These are phyloP conservation scores for Atethmia centrago DNA, from an alignment of 2,888 invertebrate genomes.

Conservation along the genomic window DNA sequence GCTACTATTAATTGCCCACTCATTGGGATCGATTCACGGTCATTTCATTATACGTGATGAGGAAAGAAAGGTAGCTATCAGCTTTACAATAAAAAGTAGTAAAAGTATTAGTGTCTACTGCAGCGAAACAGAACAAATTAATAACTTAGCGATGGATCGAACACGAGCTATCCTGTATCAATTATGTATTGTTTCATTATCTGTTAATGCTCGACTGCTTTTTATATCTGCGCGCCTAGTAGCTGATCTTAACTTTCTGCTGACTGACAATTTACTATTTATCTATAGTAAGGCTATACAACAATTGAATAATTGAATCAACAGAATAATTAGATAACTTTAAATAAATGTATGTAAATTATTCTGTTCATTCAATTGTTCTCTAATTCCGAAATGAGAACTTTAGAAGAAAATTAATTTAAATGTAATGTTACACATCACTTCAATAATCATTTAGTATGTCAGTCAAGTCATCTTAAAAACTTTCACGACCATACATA, in stretches of 20 bases:
- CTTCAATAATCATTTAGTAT: slow-evolving; percentile 6
- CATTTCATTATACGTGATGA: background rate
- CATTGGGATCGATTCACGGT: background rate
- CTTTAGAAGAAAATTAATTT: slow-evolving; percentile 6
- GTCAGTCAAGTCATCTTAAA: background rate
- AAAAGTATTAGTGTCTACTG: background rate
- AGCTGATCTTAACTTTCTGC: slow-evolving; percentile 21
- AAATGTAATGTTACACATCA: background rate
- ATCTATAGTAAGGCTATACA: background rate
- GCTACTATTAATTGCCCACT: too few species aligned
- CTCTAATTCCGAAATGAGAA: background rate
- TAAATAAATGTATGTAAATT: slow-evolving; percentile 1
- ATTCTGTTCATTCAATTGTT: slow-evolving; percentile 17
- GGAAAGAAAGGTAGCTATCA: slow-evolving; percentile 19
- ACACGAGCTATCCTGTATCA: slow-evolving; percentile 47
- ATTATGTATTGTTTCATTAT: slow-evolving; percentile 53
- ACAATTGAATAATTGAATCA: too few species aligned
- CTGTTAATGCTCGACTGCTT: slow-evolving; percentile 38
- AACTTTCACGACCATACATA: slow-evolving; percentile 8
- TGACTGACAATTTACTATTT: slow-evolving; percentile 14
- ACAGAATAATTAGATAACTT: slow-evolving; percentile 1
- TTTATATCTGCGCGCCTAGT: slow-evolving; percentile 41
- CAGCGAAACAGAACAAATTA: slow-evolving; percentile 27
- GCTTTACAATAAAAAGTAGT: slow-evolving; percentile 6
- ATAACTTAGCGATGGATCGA: slow-evolving; percentile 32